These are phyloP conservation scores for Acanthis flammea DNA, from an alignment of 2,797 vertebrate species.

Conservation along the genomic window DNA sequence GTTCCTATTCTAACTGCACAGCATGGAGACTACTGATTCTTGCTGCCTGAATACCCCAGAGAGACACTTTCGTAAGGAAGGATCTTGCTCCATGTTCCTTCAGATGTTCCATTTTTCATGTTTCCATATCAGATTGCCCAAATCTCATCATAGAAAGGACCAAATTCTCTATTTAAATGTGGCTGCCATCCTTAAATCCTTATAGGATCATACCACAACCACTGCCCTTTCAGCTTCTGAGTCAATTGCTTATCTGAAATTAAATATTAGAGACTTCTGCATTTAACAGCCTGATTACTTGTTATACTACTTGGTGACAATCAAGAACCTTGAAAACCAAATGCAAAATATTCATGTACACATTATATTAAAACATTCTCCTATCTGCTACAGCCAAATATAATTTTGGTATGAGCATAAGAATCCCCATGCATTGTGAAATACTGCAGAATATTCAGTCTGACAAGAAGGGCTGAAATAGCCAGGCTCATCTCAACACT, in stretches of 20 bases:
- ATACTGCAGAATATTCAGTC: not conserved
- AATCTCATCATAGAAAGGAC: not conserved
- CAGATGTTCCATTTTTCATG: not conserved
- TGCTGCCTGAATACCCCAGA: not conserved
- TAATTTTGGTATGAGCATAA: not conserved
- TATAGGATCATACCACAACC: not conserved
- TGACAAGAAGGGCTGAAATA: not conserved
- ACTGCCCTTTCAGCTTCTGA: not conserved
- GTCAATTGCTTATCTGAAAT: not conserved
- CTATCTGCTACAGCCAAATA: not conserved
- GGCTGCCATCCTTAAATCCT: not conserved
- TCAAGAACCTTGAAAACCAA: not conserved
- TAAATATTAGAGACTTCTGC: not conserved
- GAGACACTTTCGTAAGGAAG: fast-evolving
- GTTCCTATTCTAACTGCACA: not conserved
- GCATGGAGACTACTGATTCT: not conserved
- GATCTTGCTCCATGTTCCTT: not conserved
- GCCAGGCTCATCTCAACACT: not conserved
- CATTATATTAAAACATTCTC: not conserved
- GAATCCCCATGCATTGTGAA: not conserved
- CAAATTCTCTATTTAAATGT: not conserved
- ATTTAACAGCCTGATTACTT: not conserved
- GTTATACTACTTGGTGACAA: not conserved
- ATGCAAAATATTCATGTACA: not conserved
- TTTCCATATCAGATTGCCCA: not conserved